Conservation (phyloP, 1,140 invertebrate genomes). For the Chionoecetes opilio region DNA sequence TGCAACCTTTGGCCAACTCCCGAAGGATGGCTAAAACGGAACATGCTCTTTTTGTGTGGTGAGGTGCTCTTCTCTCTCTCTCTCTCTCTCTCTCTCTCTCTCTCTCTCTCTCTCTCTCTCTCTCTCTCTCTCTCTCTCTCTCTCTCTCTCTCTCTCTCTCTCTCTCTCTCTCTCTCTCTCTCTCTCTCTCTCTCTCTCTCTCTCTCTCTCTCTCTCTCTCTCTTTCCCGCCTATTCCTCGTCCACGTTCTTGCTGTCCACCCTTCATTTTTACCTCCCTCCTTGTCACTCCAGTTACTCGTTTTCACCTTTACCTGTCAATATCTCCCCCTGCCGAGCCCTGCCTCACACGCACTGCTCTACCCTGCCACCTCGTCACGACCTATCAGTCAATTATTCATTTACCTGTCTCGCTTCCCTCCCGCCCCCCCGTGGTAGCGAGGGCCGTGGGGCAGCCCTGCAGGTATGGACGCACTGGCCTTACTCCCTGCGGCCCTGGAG, state of each 20-base stretch:
- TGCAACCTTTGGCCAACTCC: not conserved
- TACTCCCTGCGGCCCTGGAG: not conserved
- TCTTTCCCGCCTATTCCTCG: not conserved
- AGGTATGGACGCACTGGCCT: not conserved
- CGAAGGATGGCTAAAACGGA: not conserved
- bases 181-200: not conserved
- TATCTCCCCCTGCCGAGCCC: not conserved
- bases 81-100: not conserved
- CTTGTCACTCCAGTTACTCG: not conserved
- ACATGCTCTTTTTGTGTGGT: not conserved
- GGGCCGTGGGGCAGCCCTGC: not conserved
- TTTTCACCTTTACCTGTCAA: not conserved
- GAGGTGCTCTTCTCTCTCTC: not conserved
- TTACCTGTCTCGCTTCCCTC: not conserved
- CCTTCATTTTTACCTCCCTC: not conserved
- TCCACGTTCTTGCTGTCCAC: not conserved
- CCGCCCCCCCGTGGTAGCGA: not conserved
- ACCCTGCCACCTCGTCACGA: not conserved
- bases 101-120: not conserved
- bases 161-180: not conserved
- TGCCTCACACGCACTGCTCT: not conserved
- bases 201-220: not conserved
- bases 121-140: not conserved
- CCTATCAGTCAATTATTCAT: not conserved
- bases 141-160: not conserved